These are phyloP conservation scores for Xiphorhynchus elegans DNA, from an alignment of 2,113 vertebrate genomes.

Conservation along the genomic window DNA sequence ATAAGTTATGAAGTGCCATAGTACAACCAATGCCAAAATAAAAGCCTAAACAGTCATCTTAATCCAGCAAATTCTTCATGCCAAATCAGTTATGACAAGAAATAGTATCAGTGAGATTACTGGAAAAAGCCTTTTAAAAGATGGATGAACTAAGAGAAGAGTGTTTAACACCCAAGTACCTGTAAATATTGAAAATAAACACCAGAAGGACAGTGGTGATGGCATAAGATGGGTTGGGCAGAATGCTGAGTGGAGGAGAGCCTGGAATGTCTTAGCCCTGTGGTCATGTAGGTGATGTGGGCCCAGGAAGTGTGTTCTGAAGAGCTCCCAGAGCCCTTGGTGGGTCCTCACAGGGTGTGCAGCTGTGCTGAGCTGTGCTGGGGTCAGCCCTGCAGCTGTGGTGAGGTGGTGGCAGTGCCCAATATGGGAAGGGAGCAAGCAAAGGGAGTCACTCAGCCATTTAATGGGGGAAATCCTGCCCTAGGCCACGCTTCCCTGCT, in stretches of 20 bases:
- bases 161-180: accelerated
- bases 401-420: neutral
- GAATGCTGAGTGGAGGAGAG: neutral
- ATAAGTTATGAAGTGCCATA: neutral
- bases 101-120: neutral
- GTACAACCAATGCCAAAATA: neutral
- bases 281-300: neutral
- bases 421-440: neutral
- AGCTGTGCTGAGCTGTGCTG: neutral
- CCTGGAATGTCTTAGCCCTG: neutral
- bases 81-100: neutral
- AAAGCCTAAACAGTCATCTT: neutral
- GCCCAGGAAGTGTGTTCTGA: neutral
- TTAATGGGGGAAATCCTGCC: neutral
- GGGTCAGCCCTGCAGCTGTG: neutral
- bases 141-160: neutral
- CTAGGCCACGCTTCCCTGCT: neutral
- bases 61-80: neutral
- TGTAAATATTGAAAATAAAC: neutral
- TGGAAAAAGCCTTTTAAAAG: neutral
- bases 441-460: neutral
- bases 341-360: neutral
- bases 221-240: neutral
- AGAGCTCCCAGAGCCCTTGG: neutral
- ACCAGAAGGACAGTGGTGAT: neutral